Percentiles rank a stretch among this genome's conserved stretches.
phyloP scores from a whole-genome alignment of 2,797 vertebrate species.

The Lepidocolaptes lacrymiger region DNA sequence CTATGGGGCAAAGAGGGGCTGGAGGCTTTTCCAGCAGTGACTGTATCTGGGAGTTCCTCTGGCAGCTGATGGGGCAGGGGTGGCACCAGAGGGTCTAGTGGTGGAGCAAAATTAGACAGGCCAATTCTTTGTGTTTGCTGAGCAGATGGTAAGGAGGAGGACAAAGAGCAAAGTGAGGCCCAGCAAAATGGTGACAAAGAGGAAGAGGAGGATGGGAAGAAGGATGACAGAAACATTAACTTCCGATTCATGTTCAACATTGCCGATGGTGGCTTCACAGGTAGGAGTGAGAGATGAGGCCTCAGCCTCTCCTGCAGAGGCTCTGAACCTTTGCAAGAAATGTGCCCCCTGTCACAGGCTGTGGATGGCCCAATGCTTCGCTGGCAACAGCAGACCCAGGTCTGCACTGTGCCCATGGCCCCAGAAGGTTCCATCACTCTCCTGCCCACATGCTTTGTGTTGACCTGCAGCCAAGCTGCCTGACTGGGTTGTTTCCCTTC shows the following conservation, averaged over 20 bases:
- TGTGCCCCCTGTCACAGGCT: fast-evolving
- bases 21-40: neutral
- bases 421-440: fast-evolving
- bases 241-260: constrained; percentile 99
- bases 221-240: constrained; percentile 87
- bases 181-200: constrained; percentile 93
- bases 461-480: neutral
- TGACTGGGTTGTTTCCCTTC: neutral
- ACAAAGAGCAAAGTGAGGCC: constrained; percentile 82
- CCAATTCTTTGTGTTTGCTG: neutral
- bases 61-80: neutral
- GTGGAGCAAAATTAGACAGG: neutral
- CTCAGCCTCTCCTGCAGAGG: neutral
- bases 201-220: constrained; percentile 87
- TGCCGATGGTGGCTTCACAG: constrained; percentile 96
- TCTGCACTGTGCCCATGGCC: fast-evolving
- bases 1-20: neutral
- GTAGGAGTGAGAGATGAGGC: constrained; percentile 54
- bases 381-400: neutral
- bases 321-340: neutral
- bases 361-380: neutral
- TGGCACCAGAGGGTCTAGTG: fast-evolving
- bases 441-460: fast-evolving
- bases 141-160: constrained; percentile 79
- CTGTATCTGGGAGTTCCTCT: neutral